Evolutionary conservation across 2,888 invertebrate species (phyloP), one percentile per base, ranked within the genome.

Genomic region (Acanthopleura granulata): DNA sequence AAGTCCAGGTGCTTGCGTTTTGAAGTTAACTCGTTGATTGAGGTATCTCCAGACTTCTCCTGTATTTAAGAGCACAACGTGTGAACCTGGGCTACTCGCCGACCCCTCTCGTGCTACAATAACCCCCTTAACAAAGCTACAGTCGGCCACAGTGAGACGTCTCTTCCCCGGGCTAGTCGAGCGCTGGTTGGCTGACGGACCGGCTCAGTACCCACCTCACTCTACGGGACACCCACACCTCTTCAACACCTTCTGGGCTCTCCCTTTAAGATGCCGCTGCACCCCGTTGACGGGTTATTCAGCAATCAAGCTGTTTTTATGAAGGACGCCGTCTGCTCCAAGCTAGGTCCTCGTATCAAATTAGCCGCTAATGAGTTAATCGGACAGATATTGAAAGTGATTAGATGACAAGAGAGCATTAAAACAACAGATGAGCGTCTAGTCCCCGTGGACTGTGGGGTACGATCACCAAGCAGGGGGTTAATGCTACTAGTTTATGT

Each of bases 151-250:
- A 18, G 22, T 66, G 25, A 66, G 66, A 16, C 29, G 66, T 22
- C 27, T 27, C 16, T 22, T 66, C 15, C 15, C 14, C 29, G 6
- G 66, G 15, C 66, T 1, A 6, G 4, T 66, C 27, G 15, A 18
- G 18, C 66, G 6, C 66, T 66, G 66, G 66, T 66, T 66, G 66
- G 66, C 29, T 66, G 66, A 66, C 16, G 27, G 25, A 27, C 27
- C 4, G 18, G 25, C 16, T 27, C 25, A 15, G 25, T 15, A 22
- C 25, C 11, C 15, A n/a, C 16, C 22, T 12, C 66, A 15, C 29
- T 12, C 29, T 25, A 27, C 22, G 29, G 18, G 66, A 6, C 29
- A 22, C 6, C 66, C 16, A 22, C 22, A 27, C 22, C 66, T 66
- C 29, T 27, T 22, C 29, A 66, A 25, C 16, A 22, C 66, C 66